These are phyloP conservation scores for Tipula lateralis DNA, from an alignment of 2,888 invertebrate genomes.

Conservation along the genomic window DNA sequence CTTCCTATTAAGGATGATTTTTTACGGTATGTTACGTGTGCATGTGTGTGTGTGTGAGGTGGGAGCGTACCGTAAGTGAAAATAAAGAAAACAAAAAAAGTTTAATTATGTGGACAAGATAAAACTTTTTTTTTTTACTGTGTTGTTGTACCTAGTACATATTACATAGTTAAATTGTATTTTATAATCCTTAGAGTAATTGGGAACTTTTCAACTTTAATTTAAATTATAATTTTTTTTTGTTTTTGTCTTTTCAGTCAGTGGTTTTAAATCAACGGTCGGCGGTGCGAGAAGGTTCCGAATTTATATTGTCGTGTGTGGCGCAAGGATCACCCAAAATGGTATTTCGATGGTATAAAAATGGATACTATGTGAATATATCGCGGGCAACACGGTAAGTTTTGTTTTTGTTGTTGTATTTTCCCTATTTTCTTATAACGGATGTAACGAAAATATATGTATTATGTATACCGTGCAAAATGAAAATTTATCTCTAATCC, in stretches of 20 bases:
- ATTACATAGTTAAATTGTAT: background rate
- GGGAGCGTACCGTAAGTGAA: background rate
- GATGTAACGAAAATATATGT: too few relatives aligned
- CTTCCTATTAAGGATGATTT: background rate
- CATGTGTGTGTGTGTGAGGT: background rate
- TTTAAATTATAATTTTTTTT: constrained; percentile 36
- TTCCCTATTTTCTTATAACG: too few relatives aligned
- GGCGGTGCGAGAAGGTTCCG: constrained; percentile 63
- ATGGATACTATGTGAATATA: constrained; percentile 68
- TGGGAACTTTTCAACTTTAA: background rate
- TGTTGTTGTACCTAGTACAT: too few relatives aligned
- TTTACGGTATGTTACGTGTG: background rate
- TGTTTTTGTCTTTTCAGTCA: constrained; percentile 49
- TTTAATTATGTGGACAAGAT: background rate
- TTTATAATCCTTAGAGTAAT: background rate
- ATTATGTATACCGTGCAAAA: background rate
- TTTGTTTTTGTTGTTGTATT: constrained; percentile 24
- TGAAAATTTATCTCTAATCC: background rate
- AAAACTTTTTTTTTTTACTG: background rate
- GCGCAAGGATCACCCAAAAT: constrained; percentile 72
- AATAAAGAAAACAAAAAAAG: background rate
- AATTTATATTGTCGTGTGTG: constrained; percentile 71
- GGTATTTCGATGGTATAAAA: constrained; percentile 77
- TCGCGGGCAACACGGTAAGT: constrained; percentile 66
- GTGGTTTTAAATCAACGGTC: constrained; percentile 52